Percentiles rank a stretch among this genome's conserved stretches.
Conservation (phyloP, 2,797 vertebrate species). For the Neosilurus hyrtlii region DNA sequence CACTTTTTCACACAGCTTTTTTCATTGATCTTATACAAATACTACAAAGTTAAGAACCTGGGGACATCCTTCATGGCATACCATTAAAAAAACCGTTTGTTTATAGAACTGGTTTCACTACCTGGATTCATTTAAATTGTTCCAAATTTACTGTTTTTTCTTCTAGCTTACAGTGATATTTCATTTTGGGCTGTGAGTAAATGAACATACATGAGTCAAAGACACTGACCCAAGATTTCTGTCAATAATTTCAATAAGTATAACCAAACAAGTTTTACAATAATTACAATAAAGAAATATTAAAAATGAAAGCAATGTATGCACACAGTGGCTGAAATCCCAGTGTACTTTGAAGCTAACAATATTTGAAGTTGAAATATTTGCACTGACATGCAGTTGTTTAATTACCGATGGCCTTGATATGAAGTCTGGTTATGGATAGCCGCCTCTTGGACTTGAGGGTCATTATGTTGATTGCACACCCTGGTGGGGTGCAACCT, state of each 20-base stretch:
- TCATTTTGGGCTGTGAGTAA: neutral
- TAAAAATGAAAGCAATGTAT: no score
- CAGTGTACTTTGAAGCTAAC: neutral
- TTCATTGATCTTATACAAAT: slow-evolving; percentile 5
- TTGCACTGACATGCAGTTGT: neutral
- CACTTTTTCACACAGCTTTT: slow-evolving; percentile 60
- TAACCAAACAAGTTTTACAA: neutral
- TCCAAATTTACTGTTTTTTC: neutral
- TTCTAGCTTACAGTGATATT: neutral
- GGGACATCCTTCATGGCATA: neutral
- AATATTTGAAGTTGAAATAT: neutral
- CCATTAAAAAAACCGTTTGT: neutral
- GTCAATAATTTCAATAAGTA: neutral
- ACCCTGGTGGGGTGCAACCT: slow-evolving; percentile 64
- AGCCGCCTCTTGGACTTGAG: slow-evolving; percentile 69
- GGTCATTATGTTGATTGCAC: slow-evolving; percentile 68
- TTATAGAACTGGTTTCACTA: neutral
- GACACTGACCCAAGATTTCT: neutral
- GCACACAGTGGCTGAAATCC: neutral
- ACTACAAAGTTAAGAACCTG: neutral
- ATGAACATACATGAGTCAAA: neutral
- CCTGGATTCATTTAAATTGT: neutral
- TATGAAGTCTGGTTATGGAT: slow-evolving; percentile 75
- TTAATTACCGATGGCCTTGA: slow-evolving; percentile 63
- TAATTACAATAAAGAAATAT: neutral